A percentile compares a stretch with the other conserved stretches of the same genome.
These are phyloP conservation scores for Synaphobranchus kaupii DNA, from an alignment of 2,797 vertebrate genomes.

Conservation along the genomic window DNA sequence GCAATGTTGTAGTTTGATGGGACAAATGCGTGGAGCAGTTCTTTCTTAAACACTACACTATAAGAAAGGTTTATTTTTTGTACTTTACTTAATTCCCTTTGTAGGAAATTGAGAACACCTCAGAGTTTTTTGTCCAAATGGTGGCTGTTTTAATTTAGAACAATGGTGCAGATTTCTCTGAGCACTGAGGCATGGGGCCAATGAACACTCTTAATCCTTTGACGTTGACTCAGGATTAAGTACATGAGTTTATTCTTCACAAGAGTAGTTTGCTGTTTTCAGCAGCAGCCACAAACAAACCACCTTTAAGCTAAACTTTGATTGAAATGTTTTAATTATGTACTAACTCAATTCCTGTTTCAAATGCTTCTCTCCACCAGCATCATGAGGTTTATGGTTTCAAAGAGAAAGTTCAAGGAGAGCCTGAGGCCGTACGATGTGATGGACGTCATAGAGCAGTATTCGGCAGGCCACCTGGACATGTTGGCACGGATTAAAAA, in stretches of 20 bases:
- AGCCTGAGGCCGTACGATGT: slow-evolving; percentile 95
- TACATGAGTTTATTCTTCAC: slow-evolving; percentile 43
- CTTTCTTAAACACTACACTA: slow-evolving; percentile 33
- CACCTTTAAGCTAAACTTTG: slow-evolving; percentile 28
- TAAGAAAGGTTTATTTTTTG: slow-evolving; percentile 59
- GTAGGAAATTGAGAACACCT: slow-evolving; percentile 61
- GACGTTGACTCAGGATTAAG: not conserved
- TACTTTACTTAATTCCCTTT: slow-evolving; percentile 45
- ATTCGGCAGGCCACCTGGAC: slow-evolving; percentile 95
- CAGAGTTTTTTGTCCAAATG: slow-evolving; percentile 65
- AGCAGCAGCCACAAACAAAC: too few relatives aligned
- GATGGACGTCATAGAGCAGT: slow-evolving; percentile 98
- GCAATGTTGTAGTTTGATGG: too few relatives aligned
- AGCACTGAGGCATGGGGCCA: not conserved
- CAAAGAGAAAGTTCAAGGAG: slow-evolving; percentile 97
- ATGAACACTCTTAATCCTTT: not conserved
- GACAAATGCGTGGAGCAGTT: too few relatives aligned
- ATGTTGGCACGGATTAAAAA: slow-evolving; percentile 98
- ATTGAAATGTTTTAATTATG: not conserved
- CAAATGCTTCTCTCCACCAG: slow-evolving; percentile 64
- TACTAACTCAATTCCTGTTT: slow-evolving; percentile 27
- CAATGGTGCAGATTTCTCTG: too few relatives aligned
- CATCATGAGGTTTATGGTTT: slow-evolving; percentile 96
- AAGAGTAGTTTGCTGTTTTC: too few relatives aligned
- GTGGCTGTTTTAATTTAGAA: not conserved